Conservation (phyloP, 2,888 invertebrate species). For the Macropis europaea region DNA sequence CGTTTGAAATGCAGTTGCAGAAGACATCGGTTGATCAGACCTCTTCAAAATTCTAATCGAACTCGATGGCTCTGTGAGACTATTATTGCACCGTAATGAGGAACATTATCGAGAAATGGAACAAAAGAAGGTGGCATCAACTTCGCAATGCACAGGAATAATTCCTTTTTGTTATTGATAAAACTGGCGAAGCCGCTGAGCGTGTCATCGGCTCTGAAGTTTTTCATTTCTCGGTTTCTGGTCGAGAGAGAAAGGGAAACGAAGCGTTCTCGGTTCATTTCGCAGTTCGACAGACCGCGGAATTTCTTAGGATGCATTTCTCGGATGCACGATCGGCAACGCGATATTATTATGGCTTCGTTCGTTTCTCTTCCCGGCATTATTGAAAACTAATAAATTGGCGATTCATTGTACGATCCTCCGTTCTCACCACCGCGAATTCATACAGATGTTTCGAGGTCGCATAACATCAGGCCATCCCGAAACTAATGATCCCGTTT, state of each 20-base stretch:
- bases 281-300: slow-evolving; percentile 57
- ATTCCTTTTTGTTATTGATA: slow-evolving; percentile 32
- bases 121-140: slow-evolving; percentile 13
- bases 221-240: slow-evolving; percentile 23
- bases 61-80: no score
- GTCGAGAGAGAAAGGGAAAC: slow-evolving; percentile 15
- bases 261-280: slow-evolving; percentile 50
- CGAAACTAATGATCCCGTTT: no score
- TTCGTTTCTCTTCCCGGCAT: slow-evolving; percentile 21
- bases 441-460: slow-evolving; percentile 3
- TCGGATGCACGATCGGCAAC: slow-evolving; percentile 31
- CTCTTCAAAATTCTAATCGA: no score
- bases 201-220: slow-evolving; percentile 20
- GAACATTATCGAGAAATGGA: slow-evolving; percentile 4
- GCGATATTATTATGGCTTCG: slow-evolving; percentile 24
- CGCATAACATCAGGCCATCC: not conserved
- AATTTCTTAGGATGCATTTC: slow-evolving; percentile 52
- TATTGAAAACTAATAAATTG: slow-evolving; percentile 56
- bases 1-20: no score
- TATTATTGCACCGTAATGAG: not conserved
- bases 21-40: no score
- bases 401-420: slow-evolving; percentile 19
- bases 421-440: slow-evolving; percentile 6
- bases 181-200: not conserved
- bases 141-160: slow-evolving; percentile 26